A percentile compares a stretch with the other conserved stretches of the same genome.
Conservation (phyloP, 2,797 vertebrate genomes). For the Enoplosus armatus region DNA sequence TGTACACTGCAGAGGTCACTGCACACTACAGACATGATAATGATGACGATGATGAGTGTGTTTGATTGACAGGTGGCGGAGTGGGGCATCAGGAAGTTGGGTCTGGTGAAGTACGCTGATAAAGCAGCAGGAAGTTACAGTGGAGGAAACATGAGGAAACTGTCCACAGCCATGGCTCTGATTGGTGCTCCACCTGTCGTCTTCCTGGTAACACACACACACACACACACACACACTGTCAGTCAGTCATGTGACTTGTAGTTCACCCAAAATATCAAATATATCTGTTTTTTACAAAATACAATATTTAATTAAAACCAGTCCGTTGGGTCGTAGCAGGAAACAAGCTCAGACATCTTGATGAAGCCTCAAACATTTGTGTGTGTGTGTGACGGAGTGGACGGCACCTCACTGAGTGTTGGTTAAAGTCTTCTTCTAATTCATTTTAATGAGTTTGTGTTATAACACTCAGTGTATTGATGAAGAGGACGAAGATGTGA, state of each 20-base stretch:
- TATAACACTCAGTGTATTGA: too few relatives aligned
- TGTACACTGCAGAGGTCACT: background rate
- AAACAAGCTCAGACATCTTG: too few relatives aligned
- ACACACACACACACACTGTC: conserved; percentile 1
- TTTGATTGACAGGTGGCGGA: conserved; percentile 79
- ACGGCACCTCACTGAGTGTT: too few relatives aligned
- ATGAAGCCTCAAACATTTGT: too few relatives aligned
- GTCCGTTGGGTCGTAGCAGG: too few relatives aligned
- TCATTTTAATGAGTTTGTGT: too few relatives aligned
- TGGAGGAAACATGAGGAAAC: conserved; percentile 95
- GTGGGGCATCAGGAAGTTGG: conserved; percentile 95
- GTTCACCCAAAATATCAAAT: too few relatives aligned
- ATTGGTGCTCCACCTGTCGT: conserved; percentile 95
- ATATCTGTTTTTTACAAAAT: too few relatives aligned
- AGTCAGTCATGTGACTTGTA: too few relatives aligned
- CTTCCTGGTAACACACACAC: conserved; percentile 89
- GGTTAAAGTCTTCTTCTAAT: too few relatives aligned
- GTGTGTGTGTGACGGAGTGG: too few relatives aligned
- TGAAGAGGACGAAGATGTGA: background rate
- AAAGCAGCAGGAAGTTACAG: conserved; percentile 95
- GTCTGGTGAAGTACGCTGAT: conserved; percentile 93
- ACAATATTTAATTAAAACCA: too few relatives aligned
- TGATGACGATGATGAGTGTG: background rate
- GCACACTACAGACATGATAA: background rate
- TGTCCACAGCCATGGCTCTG: conserved; percentile 96